Evolutionary conservation across 1,140 invertebrate species (phyloP).

Genomic region (Pentalonia nigronervosa): DNA sequence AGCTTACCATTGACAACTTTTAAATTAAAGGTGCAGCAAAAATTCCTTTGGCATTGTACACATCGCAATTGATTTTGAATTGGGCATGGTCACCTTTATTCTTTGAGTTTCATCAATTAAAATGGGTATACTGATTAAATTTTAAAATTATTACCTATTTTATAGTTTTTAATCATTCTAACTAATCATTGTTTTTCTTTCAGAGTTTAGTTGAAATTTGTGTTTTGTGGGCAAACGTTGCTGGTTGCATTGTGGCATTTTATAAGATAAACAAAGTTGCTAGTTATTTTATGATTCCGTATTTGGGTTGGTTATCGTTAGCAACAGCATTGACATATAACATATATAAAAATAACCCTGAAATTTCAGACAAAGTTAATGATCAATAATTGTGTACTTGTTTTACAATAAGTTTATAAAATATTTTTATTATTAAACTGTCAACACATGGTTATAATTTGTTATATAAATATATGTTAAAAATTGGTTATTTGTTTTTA

Average conservation of each 20-base stretch:
- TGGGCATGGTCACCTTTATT: conserved; percentile 89
- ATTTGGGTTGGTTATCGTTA: conserved; percentile 79
- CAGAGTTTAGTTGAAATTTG: conserved; percentile 78
- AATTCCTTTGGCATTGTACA: conserved; percentile 77
- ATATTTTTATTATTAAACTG: neutral
- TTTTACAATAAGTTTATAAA: neutral
- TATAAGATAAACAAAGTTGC: conserved; percentile 74
- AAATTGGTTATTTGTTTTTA: neutral
- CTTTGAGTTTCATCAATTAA: conserved; percentile 77
- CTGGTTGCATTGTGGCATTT: conserved; percentile 73
- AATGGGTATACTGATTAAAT: conserved; percentile 69
- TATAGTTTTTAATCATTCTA: neutral
- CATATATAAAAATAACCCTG: conserved; percentile 73
- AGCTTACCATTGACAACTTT: neutral
- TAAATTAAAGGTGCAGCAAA: conserved; percentile 66
- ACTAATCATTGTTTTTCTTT: conserved; percentile 61
- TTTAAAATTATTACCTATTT: neutral
- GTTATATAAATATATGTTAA: neutral
- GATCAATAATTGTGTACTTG: neutral
- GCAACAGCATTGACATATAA: conserved; percentile 74
- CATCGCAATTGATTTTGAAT: conserved; percentile 79
- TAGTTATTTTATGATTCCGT: conserved; percentile 77
- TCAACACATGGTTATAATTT: neutral
- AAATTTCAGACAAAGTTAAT: conserved; percentile 33
- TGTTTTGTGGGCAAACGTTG: conserved; percentile 71